Base-by-base conservation (phyloP, 23 tunicate genomes). In the Trididemnum nubilum region DNA sequence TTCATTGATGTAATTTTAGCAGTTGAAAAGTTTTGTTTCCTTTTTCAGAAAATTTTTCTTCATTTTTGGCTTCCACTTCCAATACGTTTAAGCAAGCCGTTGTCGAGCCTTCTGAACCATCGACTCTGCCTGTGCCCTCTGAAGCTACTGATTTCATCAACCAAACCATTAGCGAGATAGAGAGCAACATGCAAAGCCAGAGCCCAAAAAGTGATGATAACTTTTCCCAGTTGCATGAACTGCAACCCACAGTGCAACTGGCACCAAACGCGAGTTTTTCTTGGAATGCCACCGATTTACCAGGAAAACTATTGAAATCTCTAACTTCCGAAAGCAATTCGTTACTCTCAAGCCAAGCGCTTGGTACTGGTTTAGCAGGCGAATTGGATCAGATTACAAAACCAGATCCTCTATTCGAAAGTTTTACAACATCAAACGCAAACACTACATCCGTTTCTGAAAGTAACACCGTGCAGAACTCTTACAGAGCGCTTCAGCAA, bases 61-160 rank as follows among this genome's bases (percentile, higher is more conserved):
- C 67, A 26, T 24, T 61, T 15, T 24, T 61, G 4, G n/a, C 29
- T 61, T 49, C 18, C 18, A 9, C 18, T 49, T 61, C 29, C 28
- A n/a, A 3, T 24, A 15, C 26, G 18, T 61, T 61, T n/a, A 61
- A 61, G 67, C 67, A 61, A 61, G 29, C 12, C 18, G 15, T 21
- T 61, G 28, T n/a, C 29, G 4, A 22, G 3, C 67, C 26, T 61
- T 26, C 67, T n/a, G 26, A 22, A 12, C 18, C 18, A 67, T 32
- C 74, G 33, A 32, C 9, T 67, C 18, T 33, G 38, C 21, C 74
- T 32, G 37, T n/a, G 15, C 38, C 74, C 7, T 7, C 33, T 33
- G 88, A 85, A 50, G 88, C 76, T 2, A 31, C 82, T 65, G 88
- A 77, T 71, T 85, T 85, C 64, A 64, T 69, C n/a, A 76, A 85